Evolutionary conservation across 1,140 invertebrate genomes (phyloP).

Genomic region (Camponotus floridanus): DNA sequence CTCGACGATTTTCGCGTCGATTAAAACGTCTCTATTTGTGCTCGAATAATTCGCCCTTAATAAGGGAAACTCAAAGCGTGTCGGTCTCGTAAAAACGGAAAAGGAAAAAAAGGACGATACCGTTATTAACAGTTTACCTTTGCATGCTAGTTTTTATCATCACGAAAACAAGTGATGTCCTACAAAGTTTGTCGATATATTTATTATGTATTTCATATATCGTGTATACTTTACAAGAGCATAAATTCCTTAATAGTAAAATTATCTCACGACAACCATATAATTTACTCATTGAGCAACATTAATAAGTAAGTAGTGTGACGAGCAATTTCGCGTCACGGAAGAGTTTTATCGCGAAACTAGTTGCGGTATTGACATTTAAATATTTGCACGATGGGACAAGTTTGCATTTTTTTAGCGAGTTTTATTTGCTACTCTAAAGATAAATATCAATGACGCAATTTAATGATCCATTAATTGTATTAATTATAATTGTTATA

Average conservation of each 20-base stretch:
- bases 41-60: neutral
- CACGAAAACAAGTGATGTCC: neutral
- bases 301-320: slow-evolving; percentile 53
- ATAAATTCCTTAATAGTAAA: slow-evolving; percentile 57
- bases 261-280: slow-evolving; percentile 9
- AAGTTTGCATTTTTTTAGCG: slow-evolving; percentile 39
- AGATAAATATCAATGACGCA: slow-evolving; percentile 1
- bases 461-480: neutral
- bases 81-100: neutral
- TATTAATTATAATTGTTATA: too few relatives aligned
- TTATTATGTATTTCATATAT: slow-evolving; percentile 44
- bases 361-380: slow-evolving; percentile 33
- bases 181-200: slow-evolving; percentile 17
- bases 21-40: neutral
- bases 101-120: neutral
- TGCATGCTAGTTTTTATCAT: neutral
- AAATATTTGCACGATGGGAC: slow-evolving; percentile 15
- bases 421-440: neutral
- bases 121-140: neutral
- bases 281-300: slow-evolving; percentile 44
- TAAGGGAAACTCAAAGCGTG: neutral
- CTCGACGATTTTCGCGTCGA: neutral
- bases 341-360: slow-evolving; percentile 35
- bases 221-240: slow-evolving; percentile 37
- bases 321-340: slow-evolving; percentile 23